Percentiles rank a stretch among this genome's conserved stretches.
Evolutionary conservation across 92 coral and sea anemone species (phyloP).

Genomic region (Pocillopora meandrina): DNA sequence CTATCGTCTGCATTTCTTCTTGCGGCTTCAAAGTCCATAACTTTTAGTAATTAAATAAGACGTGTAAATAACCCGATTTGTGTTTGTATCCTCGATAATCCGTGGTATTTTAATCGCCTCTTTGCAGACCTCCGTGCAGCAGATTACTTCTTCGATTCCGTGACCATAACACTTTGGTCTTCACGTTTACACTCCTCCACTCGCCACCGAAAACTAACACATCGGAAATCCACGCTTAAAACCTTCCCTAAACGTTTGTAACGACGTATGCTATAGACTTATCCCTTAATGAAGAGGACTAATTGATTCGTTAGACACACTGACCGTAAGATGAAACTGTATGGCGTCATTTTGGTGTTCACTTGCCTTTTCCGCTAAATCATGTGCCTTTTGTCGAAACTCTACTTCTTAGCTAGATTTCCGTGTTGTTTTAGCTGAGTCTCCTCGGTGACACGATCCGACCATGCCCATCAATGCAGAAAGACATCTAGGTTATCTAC

Average conservation of each 20-base stretch:
- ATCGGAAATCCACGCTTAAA: neutral
- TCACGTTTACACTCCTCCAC: neutral
- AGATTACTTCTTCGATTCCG: neutral
- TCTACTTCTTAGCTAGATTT: neutral
- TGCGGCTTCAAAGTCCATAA: slow-evolving; percentile 62
- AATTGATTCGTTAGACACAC: neutral
- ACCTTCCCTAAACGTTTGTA: neutral
- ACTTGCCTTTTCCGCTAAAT: neutral
- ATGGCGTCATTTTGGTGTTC: neutral
- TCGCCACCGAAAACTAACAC: too few species aligned
- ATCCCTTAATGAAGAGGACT: neutral
- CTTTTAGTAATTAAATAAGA: slow-evolving; percentile 12
- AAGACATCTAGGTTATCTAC: neutral
- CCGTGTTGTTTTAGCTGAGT: neutral
- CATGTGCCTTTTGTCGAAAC: neutral
- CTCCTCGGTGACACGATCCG: neutral
- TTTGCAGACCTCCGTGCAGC: neutral
- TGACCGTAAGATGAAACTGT: neutral
- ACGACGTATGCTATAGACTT: neutral
- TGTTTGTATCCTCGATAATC: slow-evolving; percentile 31
- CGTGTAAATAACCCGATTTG: neutral
- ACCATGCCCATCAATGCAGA: neutral
- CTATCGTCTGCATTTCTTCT: slow-evolving; percentile 72
- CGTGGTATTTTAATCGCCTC: slow-evolving; percentile 7
- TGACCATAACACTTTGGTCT: neutral